Conservation (phyloP, 2,113 vertebrate genomes). For the Raja brachyura region DNA sequence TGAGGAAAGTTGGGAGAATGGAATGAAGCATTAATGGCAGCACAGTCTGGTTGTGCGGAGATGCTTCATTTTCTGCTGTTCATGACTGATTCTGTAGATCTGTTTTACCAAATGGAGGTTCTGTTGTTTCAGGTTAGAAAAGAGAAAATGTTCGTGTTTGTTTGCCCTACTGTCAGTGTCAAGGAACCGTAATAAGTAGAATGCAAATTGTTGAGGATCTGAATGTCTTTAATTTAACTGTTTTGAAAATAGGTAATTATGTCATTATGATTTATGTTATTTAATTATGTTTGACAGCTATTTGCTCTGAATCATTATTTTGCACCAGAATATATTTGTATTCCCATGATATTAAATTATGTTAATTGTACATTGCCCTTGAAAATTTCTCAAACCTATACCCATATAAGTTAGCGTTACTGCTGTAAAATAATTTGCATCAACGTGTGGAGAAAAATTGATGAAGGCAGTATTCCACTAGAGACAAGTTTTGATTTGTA, state of each 20-base stretch:
- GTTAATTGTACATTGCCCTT: constrained; percentile 23
- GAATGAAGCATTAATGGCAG: too few relatives aligned
- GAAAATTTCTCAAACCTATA: constrained; percentile 13
- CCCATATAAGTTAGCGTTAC: constrained; percentile 14
- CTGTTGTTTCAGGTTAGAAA: not conserved
- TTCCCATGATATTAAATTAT: constrained; percentile 35
- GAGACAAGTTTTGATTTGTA: constrained; percentile 21
- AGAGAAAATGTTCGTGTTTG: not conserved
- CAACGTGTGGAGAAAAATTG: constrained; percentile 27
- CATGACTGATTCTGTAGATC: not conserved
- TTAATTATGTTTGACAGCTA: constrained; percentile 32
- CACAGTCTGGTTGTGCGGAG: too few relatives aligned
- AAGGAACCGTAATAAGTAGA: not conserved
- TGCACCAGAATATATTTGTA: constrained; percentile 24
- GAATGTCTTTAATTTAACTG: not conserved
- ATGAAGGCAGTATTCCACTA: constrained; percentile 8
- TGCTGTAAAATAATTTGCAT: constrained; percentile 28
- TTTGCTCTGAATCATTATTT: constrained; percentile 15
- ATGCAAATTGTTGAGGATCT: not conserved
- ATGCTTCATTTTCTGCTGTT: too few relatives aligned
- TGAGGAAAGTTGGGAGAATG: too few relatives aligned
- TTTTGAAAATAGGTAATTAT: not conserved
- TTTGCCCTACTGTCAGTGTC: not conserved
- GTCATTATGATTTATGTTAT: not conserved
- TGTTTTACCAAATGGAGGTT: not conserved